Percentiles rank a stretch among this genome's conserved stretches.
These are phyloP conservation scores for Macrochelys suwanniensis DNA, from an alignment of 2,797 vertebrate species.

Conservation along the genomic window DNA sequence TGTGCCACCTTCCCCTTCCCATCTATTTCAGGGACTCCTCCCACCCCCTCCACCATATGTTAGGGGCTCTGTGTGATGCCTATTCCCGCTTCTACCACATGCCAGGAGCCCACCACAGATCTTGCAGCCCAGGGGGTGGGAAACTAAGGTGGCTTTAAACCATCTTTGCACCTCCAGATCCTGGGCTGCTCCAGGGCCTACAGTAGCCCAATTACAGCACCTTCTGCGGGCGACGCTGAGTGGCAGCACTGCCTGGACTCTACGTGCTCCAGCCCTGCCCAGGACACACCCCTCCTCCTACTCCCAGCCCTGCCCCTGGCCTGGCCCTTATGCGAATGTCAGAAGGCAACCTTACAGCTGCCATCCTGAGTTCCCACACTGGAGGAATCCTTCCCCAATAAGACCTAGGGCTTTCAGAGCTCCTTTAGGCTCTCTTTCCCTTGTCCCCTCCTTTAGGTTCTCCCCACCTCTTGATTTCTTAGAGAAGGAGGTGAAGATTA, in stretches of 20 bases:
- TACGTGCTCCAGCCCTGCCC: not conserved
- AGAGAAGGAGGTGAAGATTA: not conserved
- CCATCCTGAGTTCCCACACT: not conserved
- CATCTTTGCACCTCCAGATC: not conserved
- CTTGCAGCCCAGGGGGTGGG: not conserved
- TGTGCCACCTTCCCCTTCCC: not conserved
- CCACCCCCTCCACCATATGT: not conserved
- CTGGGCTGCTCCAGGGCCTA: not conserved
- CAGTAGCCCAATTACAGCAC: not conserved
- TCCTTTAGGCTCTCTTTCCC: not conserved
- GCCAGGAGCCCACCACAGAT: not conserved
- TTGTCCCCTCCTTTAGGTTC: too few relatives aligned
- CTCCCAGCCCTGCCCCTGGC: not conserved
- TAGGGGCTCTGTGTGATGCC: too few relatives aligned
- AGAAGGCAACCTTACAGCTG: not conserved
- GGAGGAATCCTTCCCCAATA: not conserved
- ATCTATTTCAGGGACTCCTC: not conserved
- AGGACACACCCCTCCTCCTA: not conserved
- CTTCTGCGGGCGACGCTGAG: not conserved
- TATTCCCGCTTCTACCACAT: not conserved
- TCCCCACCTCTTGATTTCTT: not conserved
- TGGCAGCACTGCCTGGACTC: not conserved
- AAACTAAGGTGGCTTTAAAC: not conserved
- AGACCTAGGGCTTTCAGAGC: not conserved
- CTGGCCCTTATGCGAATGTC: not conserved